These are phyloP conservation scores for Petrolisthes cinctipes DNA, from an alignment of 2,888 invertebrate species.

Conservation along the genomic window DNA sequence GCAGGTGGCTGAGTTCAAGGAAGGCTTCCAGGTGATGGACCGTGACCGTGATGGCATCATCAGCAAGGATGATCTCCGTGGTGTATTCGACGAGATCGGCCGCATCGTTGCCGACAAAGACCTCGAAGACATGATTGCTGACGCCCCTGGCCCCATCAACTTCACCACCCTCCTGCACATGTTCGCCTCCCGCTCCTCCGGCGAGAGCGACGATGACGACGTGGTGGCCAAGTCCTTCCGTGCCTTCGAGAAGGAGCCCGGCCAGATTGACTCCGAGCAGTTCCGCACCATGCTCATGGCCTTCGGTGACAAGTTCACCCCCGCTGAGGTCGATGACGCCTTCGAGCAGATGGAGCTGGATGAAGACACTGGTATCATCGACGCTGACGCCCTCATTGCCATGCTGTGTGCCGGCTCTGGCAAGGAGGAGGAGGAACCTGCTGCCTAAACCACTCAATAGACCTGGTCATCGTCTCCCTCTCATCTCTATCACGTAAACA, in stretches of 20 bases:
- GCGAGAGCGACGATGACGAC: slow-evolving; percentile 77
- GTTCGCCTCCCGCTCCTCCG: slow-evolving; percentile 68
- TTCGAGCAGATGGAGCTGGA: slow-evolving; percentile 66
- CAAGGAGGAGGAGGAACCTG: slow-evolving; percentile 57
- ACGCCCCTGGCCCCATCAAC: slow-evolving; percentile 71
- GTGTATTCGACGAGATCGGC: slow-evolving; percentile 76
- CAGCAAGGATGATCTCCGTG: slow-evolving; percentile 76
- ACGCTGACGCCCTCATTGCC: slow-evolving; percentile 60
- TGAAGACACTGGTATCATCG: slow-evolving; percentile 65
- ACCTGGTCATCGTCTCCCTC: slow-evolving; percentile 8
- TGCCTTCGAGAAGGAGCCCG: slow-evolving; percentile 65
- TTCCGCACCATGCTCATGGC: slow-evolving; percentile 78
- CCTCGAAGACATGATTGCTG: slow-evolving; percentile 76
- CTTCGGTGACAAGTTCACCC: slow-evolving; percentile 77
- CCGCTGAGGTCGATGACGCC: slow-evolving; percentile 73
- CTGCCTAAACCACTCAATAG: slow-evolving; percentile 24
- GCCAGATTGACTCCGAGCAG: slow-evolving; percentile 65
- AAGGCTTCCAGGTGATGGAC: slow-evolving; percentile 76
- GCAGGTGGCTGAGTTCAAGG: slow-evolving; percentile 66
- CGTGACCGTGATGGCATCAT: slow-evolving; percentile 78
- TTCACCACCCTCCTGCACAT: slow-evolving; percentile 66
- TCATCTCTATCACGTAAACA: neutral
- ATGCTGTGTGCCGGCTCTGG: slow-evolving; percentile 63
- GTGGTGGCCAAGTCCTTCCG: slow-evolving; percentile 74
- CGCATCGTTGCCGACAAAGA: slow-evolving; percentile 75